Evolutionary conservation across 2,113 vertebrate genomes (phyloP).

Genomic region (Lagopus muta): DNA sequence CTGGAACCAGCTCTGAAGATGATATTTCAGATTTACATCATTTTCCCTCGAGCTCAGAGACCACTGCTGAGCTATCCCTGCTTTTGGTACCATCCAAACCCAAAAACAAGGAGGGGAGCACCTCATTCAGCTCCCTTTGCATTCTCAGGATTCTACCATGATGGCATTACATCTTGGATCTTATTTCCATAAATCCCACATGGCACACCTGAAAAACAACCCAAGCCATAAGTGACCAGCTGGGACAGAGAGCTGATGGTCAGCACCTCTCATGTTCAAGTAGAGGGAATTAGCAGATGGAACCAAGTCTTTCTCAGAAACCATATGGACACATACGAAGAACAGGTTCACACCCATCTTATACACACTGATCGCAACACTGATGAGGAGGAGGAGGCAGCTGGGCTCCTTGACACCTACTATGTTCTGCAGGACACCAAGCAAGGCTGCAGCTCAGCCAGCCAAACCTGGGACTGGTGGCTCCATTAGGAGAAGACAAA

Average conservation of each 20-base stretch:
- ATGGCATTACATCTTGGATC: neutral
- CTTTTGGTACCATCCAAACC: neutral
- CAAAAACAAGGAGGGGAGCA: neutral
- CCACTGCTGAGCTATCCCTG: neutral
- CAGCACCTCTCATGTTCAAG: neutral
- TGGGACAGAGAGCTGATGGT: neutral
- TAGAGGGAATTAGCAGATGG: neutral
- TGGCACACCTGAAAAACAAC: neutral
- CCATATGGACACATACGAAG: fast-evolving
- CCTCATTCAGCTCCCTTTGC: neutral
- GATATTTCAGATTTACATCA: conserved; percentile 25
- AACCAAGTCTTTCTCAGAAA: neutral
- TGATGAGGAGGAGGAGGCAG: fast-evolving
- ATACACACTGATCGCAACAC: fast-evolving
- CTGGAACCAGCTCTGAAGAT: conserved; percentile 18
- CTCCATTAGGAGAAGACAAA: neutral
- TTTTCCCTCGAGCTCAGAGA: conserved; percentile 44
- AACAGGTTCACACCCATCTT: neutral
- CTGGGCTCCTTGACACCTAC: neutral
- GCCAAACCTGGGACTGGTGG: fast-evolving
- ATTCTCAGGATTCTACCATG: fast-evolving
- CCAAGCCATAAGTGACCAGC: neutral
- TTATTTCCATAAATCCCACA: neutral
- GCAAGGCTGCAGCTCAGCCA: neutral
- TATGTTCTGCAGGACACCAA: neutral